These are phyloP conservation scores for Acronicta psi DNA, from an alignment of 2,888 invertebrate species.

Conservation along the genomic window DNA sequence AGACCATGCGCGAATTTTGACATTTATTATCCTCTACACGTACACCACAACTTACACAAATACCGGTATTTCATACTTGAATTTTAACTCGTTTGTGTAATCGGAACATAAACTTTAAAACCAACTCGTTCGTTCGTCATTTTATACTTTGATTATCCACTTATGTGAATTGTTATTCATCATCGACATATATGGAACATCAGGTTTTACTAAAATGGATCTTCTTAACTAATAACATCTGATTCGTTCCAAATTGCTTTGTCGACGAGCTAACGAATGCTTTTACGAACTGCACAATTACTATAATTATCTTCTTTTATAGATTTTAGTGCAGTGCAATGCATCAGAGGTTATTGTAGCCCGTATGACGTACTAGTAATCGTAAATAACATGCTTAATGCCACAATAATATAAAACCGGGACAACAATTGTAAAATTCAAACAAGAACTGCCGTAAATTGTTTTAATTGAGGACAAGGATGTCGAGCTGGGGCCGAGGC, in stretches of 20 bases:
- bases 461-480: conserved; percentile 87
- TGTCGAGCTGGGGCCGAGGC: conserved; percentile 71
- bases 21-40: conserved; percentile 17
- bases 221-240: conserved; percentile 6
- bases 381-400: conserved; percentile 45
- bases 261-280: conserved; percentile 26
- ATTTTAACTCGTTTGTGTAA: conserved; percentile 1
- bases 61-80: conserved; percentile 1
- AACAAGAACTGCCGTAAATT: conserved; percentile 79
- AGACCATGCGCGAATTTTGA: conserved; percentile 11
- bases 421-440: conserved; percentile 75
- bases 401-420: conserved; percentile 58
- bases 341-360: conserved; percentile 31
- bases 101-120: not conserved
- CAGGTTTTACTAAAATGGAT: conserved; percentile 12
- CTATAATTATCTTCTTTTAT: conserved; percentile 48
- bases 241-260: conserved; percentile 18
- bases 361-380: conserved; percentile 37
- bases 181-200: conserved; percentile 8
- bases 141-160: not conserved
- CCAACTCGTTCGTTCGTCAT: not conserved
- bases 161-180: conserved; percentile 9
- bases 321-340: conserved; percentile 30
- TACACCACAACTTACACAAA: not conserved
- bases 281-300: conserved; percentile 23